These are phyloP conservation scores for Hypomecis atomaria DNA, from an alignment of 2,888 invertebrate genomes.

Conservation along the genomic window DNA sequence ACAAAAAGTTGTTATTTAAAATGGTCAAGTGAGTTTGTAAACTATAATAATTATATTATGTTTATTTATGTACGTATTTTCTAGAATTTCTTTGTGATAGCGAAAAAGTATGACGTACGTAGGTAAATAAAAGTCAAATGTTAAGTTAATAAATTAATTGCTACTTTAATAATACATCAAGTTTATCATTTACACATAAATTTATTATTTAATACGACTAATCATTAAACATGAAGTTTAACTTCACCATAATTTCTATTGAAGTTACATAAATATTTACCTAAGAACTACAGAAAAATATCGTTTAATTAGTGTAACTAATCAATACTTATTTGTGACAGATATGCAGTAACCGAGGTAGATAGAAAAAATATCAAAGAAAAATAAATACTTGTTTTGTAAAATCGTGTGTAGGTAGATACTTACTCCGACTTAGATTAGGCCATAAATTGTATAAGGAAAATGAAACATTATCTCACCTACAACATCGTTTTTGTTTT, in stretches of 20 bases:
- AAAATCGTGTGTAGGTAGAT: slow-evolving; percentile 7
- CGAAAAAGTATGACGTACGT: neutral
- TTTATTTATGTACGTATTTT: too few species aligned
- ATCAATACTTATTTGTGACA: slow-evolving; percentile 39
- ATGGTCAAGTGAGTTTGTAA: too few species aligned
- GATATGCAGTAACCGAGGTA: slow-evolving; percentile 68
- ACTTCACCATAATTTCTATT: slow-evolving; percentile 65
- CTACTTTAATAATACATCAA: slow-evolving; percentile 78
- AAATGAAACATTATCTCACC: slow-evolving; percentile 44
- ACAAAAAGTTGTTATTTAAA: neutral
- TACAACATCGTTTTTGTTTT: slow-evolving; percentile 48
- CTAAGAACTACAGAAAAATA: slow-evolving; percentile 45
- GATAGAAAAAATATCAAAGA: slow-evolving; percentile 36
- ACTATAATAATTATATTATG: too few species aligned
- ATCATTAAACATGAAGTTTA: slow-evolving; percentile 67
- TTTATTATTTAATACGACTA: slow-evolving; percentile 39
- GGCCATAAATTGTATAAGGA: slow-evolving; percentile 56
- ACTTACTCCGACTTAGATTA: slow-evolving; percentile 46
- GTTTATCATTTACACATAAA: slow-evolving; percentile 71
- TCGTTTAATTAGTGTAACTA: slow-evolving; percentile 17
- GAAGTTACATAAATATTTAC: slow-evolving; percentile 47
- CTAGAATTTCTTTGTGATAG: too few species aligned
- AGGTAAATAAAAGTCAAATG: slow-evolving; percentile 55
- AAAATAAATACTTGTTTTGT: slow-evolving; percentile 21
- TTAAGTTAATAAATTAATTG: slow-evolving; percentile 62